Percentiles rank a stretch among this genome's conserved stretches.
Conservation (phyloP, 2,113 vertebrate genomes). For the Galemys pyrenaicus region DNA sequence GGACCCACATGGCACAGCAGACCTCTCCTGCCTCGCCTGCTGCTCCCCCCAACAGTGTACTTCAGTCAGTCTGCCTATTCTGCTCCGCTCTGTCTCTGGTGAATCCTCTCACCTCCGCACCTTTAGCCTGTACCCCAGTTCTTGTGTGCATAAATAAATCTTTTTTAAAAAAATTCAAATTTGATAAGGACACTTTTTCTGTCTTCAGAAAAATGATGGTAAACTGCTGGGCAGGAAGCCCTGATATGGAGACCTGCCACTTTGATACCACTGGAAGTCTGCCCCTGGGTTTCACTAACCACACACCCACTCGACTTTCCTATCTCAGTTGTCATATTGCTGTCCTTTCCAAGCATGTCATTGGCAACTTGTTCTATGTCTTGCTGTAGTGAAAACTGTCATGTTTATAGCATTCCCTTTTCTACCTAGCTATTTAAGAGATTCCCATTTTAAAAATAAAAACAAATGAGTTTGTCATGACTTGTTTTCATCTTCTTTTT, state of each 20-base stretch:
- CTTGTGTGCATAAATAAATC: no score
- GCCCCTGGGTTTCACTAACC: background rate
- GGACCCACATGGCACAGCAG: no score
- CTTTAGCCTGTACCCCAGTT: no score
- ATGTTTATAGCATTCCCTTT: background rate
- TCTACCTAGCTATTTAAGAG: background rate
- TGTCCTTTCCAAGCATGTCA: background rate
- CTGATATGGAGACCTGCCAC: background rate
- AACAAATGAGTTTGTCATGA: background rate
- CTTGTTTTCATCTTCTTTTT: background rate
- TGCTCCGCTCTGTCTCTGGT: no score
- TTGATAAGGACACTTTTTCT: background rate
- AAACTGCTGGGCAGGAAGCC: background rate
- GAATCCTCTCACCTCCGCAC: no score
- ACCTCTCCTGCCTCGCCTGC: no score
- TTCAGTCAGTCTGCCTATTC: no score
- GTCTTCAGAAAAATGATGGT: background rate
- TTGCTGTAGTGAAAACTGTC: background rate
- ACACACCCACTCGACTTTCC: accelerated
- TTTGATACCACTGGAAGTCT: no score
- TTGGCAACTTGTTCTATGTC: background rate
- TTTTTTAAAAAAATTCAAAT: no score
- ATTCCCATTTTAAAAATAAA: background rate
- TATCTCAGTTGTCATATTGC: background rate
- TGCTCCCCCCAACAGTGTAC: no score